Conservation (phyloP, 2,797 vertebrate species). For the Hipposideros larvatus region DNA sequence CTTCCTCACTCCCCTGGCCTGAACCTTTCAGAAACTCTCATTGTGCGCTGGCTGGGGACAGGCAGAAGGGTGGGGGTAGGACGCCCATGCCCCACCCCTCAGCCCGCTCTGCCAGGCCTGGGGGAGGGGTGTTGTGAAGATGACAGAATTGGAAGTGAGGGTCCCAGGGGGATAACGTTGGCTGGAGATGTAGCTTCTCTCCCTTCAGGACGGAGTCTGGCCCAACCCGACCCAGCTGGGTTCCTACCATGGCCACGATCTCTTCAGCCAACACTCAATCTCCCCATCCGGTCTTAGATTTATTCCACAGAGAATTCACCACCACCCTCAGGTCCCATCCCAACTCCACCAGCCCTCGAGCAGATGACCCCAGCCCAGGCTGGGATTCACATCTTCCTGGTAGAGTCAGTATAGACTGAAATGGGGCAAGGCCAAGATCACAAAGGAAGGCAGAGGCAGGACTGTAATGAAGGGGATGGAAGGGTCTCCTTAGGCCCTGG, state of each 20-base stretch:
- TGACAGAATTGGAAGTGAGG: not conserved
- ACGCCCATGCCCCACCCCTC: not conserved
- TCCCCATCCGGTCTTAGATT: not conserved
- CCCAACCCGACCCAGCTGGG: not conserved
- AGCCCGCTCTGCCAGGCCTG: not conserved
- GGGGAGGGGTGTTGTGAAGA: not conserved
- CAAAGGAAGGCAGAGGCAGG: not conserved
- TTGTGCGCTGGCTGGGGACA: not conserved
- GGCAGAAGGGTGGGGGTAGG: not conserved
- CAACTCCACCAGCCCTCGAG: not conserved
- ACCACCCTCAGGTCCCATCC: not conserved
- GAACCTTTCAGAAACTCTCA: not conserved
- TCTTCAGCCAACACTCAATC: not conserved
- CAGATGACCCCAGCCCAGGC: not conserved
- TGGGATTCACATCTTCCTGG: not conserved
- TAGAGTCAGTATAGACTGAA: not conserved
- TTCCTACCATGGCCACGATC: not conserved
- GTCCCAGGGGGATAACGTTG: not conserved
- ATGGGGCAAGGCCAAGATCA: conserved; percentile 64
- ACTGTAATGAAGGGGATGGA: not conserved
- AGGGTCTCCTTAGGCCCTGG: not conserved
- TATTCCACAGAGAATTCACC: not conserved
- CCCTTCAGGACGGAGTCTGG: accelerated
- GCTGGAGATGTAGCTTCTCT: not conserved
- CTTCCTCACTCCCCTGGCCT: not conserved